Conservation (phyloP, 2,797 vertebrate genomes). For the Anas bernieri region DNA sequence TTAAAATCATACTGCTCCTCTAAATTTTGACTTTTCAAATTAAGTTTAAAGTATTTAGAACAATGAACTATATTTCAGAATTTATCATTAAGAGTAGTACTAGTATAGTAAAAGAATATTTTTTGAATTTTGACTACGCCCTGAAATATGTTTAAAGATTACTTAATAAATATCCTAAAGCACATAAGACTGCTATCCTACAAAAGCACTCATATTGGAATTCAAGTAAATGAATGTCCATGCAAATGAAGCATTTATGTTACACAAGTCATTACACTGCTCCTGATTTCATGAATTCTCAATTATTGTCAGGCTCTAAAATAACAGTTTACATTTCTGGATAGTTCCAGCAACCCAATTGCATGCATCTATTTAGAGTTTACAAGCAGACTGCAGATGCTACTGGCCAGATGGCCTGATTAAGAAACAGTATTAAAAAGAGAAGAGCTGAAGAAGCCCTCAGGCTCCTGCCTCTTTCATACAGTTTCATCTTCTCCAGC, state of each 20-base stretch:
- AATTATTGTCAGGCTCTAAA: neutral
- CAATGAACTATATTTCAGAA: neutral
- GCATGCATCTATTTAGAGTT: neutral
- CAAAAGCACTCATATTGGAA: neutral
- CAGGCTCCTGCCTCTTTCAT: neutral
- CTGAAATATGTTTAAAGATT: neutral
- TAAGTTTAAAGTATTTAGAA: neutral
- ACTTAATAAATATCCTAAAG: neutral
- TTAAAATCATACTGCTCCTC: neutral
- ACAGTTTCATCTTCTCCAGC: neutral
- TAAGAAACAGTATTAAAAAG: neutral
- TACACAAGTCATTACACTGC: neutral
- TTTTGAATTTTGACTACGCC: neutral
- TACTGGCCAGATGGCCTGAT: neutral
- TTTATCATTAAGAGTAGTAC: neutral
- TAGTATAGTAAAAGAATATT: neutral
- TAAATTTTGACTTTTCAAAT: neutral
- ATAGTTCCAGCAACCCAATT: neutral
- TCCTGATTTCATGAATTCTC: neutral
- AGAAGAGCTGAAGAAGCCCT: neutral
- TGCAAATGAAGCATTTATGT: neutral
- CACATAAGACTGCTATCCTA: neutral
- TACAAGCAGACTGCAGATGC: neutral
- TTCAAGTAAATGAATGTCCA: neutral
- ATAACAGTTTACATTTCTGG: neutral